Percentiles rank a stretch among this genome's conserved stretches.
phyloP scores from a whole-genome alignment of 2,113 vertebrate species.

The Myiagra hebetior region DNA sequence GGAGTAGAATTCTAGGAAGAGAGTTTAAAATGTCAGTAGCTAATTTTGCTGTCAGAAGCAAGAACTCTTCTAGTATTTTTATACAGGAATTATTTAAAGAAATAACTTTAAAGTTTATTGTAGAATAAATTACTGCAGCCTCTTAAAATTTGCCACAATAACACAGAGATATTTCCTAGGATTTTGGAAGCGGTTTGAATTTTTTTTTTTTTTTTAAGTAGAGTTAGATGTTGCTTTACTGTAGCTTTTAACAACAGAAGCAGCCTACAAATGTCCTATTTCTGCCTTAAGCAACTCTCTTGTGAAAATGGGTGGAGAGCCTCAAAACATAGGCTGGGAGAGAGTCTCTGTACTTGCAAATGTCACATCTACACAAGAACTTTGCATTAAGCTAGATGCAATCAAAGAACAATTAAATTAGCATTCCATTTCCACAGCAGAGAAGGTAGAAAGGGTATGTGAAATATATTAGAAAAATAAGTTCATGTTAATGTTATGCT shows the following conservation, averaged over 20 bases:
- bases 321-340: conserved; percentile 64
- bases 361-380: conserved; percentile 70
- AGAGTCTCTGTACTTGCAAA: conserved; percentile 66
- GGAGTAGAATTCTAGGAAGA: neutral
- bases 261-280: conserved; percentile 69
- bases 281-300: conserved; percentile 66
- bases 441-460: conserved; percentile 68
- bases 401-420: conserved; percentile 74
- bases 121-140: neutral
- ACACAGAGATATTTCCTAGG: neutral
- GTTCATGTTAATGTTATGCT: neutral
- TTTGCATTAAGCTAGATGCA: conserved; percentile 76
- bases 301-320: conserved; percentile 72
- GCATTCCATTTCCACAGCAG: conserved; percentile 64
- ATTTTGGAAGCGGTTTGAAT: neutral
- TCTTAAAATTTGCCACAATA: neutral
- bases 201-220: neutral
- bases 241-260: conserved; percentile 69
- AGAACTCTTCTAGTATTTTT: neutral
- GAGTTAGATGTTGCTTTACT: neutral
- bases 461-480: neutral
- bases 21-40: neutral
- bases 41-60: neutral
- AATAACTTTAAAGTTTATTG: neutral
- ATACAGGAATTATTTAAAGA: neutral